Percentiles rank a stretch among this genome's conserved stretches.
phyloP scores from a whole-genome alignment of 2,888 invertebrate genomes.

The Fragum fragum region DNA sequence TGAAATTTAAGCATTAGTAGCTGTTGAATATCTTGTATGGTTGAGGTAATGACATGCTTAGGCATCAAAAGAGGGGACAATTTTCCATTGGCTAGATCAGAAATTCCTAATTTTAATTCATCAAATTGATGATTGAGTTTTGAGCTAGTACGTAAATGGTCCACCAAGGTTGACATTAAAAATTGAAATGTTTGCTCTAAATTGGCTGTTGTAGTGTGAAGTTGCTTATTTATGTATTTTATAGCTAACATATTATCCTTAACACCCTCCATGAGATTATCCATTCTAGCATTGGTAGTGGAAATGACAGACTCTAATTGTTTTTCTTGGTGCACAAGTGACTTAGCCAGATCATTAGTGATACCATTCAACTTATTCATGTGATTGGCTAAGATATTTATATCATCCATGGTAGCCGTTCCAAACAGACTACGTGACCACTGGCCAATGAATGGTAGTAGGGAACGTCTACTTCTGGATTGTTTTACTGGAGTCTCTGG shows the following conservation, averaged over 20 bases:
- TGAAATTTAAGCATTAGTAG: conserved; percentile 35
- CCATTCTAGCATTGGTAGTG: conserved; percentile 40
- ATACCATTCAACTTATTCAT: conserved; percentile 40
- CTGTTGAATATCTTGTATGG: conserved; percentile 28
- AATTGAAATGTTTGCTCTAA: conserved; percentile 30
- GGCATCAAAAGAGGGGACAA: conserved; percentile 45
- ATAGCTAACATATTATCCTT: conserved; percentile 47
- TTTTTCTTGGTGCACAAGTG: conserved; percentile 34
- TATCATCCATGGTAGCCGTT: conserved; percentile 52
- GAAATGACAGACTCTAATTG: conserved; percentile 54
- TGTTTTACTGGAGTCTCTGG: conserved; percentile 38
- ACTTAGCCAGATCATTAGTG: conserved; percentile 20
- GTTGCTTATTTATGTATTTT: conserved; percentile 21
- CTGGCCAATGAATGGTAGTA: conserved; percentile 44
- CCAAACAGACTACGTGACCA: conserved; percentile 40
- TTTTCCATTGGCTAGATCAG: conserved; percentile 38
- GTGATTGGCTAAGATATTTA: conserved; percentile 37
- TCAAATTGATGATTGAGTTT: conserved; percentile 32
- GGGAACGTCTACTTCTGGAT: conserved; percentile 37
- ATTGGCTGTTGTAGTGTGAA: conserved; percentile 10
- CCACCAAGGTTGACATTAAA: conserved; percentile 22
- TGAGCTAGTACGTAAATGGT: conserved; percentile 33
- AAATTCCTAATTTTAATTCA: conserved; percentile 36
- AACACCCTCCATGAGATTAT: conserved; percentile 41
- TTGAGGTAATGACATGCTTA: background rate